phyloP scores from a whole-genome alignment of 2,113 vertebrate genomes.

The Cyphomyrus discorhynchus region DNA sequence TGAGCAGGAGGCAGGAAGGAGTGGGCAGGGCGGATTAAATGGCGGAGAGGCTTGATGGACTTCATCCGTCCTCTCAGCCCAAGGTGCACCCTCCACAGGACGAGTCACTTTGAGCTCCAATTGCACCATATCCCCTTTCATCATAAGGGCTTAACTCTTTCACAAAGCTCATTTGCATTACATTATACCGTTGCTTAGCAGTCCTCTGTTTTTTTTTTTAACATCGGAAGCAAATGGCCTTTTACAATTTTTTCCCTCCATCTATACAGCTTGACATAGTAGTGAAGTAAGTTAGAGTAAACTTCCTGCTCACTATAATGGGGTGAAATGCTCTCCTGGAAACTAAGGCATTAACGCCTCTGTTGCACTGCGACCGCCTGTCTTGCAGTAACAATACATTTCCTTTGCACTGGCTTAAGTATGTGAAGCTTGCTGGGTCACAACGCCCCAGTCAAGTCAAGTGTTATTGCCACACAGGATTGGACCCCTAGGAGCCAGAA shows the following conservation, averaged over 20 bases:
- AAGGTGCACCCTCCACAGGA: not conserved
- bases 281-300: not conserved
- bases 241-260: not conserved
- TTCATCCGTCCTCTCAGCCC: not conserved
- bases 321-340: not conserved
- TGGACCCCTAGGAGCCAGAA: not conserved
- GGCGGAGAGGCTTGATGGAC: not conserved
- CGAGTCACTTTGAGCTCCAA: not conserved
- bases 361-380: not conserved
- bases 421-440: not conserved
- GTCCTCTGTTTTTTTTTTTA: not conserved
- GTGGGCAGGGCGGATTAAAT: not conserved
- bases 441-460: not conserved
- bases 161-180: not conserved
- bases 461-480: not conserved
- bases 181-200: not conserved
- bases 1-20: not conserved
- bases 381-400: not conserved
- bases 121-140: not conserved
- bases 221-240: not conserved
- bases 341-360: not conserved
- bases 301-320: not conserved
- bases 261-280: not conserved
- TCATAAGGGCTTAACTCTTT: conserved; percentile 1
- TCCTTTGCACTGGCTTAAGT: not conserved